A percentile compares a stretch with the other conserved stretches of the same genome.
Conservation (phyloP, 2,797 vertebrate species). For the Podargus strigoides region DNA sequence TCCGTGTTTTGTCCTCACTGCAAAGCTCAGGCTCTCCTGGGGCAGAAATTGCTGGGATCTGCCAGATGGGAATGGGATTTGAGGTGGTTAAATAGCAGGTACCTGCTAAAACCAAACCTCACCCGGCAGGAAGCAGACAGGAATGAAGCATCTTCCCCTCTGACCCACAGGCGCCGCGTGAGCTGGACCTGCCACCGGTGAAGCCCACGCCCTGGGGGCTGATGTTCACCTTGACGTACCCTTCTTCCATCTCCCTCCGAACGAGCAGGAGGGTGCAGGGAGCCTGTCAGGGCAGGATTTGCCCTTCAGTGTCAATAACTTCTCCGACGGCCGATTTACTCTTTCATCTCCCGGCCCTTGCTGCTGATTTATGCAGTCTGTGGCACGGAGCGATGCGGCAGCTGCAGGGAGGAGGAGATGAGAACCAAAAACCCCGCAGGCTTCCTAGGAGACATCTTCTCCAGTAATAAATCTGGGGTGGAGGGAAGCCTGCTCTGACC, state of each 20-base stretch:
- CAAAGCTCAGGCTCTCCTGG: too few relatives aligned
- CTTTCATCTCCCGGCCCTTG: neutral
- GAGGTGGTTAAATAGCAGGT: neutral
- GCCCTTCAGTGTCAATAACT: neutral
- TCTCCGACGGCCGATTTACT: neutral
- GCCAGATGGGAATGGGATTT: neutral
- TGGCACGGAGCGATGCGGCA: neutral
- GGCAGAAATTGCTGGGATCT: fast-evolving
- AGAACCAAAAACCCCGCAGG: neutral
- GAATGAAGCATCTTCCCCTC: neutral
- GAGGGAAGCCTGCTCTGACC: neutral
- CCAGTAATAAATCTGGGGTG: neutral
- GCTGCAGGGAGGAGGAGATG: neutral
- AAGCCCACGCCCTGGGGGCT: neutral
- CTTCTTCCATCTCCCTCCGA: neutral
- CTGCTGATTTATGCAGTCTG: neutral
- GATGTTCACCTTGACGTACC: neutral
- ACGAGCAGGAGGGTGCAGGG: neutral
- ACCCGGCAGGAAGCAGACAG: neutral
- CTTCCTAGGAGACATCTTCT: neutral
- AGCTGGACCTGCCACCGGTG: neutral
- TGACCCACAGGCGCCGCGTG: fast-evolving
- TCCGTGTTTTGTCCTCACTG: fast-evolving
- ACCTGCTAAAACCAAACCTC: neutral
- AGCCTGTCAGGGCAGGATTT: neutral